Conservation (phyloP, 2,113 vertebrate genomes). For the Burhinus bistriatus region DNA sequence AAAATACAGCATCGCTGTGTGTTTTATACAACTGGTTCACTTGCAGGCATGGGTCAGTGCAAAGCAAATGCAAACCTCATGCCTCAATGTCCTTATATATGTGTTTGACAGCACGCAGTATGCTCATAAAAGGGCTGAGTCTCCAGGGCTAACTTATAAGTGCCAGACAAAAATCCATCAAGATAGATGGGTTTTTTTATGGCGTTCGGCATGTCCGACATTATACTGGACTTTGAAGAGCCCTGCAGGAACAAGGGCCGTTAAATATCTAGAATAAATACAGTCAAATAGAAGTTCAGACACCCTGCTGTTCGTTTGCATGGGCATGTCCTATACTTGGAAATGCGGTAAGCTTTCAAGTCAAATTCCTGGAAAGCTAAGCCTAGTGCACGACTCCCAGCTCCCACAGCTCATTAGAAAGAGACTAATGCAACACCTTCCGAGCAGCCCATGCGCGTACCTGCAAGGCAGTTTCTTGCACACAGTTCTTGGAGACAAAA, state of each 20-base stretch:
- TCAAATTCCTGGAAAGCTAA: slow-evolving; percentile 46
- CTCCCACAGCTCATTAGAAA: slow-evolving; percentile 9
- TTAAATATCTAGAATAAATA: slow-evolving; percentile 25
- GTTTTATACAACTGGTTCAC: background rate
- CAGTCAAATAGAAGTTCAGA: background rate
- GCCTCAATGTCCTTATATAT: background rate
- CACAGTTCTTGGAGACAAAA: background rate
- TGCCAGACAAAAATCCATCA: slow-evolving; percentile 32
- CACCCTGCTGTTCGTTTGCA: background rate
- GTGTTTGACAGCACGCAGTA: background rate
- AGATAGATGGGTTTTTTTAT: slow-evolving; percentile 5
- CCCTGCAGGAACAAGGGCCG: background rate
- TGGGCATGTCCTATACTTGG: background rate
- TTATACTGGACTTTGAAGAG: slow-evolving; percentile 4
- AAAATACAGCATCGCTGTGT: background rate
- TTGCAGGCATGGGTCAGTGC: background rate
- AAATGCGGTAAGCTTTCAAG: slow-evolving; percentile 12
- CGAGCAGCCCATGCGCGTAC: rapidly evolving
- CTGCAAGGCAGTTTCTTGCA: background rate
- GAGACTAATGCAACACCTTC: background rate
- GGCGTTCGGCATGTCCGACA: background rate
- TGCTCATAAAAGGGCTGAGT: slow-evolving; percentile 18
- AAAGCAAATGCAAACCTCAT: slow-evolving; percentile 41
- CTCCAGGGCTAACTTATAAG: slow-evolving; percentile 11
- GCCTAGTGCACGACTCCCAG: background rate